Evolutionary conservation across 1,140 invertebrate genomes (phyloP), one percentile per base, ranked within the genome.

Genomic region (Drosophila malerkotliana): DNA sequence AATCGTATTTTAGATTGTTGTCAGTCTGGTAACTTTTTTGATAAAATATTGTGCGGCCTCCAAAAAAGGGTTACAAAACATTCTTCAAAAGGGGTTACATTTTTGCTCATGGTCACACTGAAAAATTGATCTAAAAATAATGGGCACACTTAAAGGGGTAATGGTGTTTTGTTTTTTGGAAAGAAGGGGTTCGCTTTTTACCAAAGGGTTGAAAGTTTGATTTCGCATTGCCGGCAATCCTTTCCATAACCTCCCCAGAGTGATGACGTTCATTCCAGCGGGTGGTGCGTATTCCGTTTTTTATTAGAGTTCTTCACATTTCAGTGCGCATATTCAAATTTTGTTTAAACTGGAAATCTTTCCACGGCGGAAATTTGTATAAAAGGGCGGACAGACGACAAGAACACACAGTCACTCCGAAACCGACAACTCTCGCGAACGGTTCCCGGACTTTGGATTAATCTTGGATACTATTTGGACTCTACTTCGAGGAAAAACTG

Each of bases 291-390:
- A 60, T 75, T 64, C 52, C 56, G 62, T 67, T 68, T 44, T 54
- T 51, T 63, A 45, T 58, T 53, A 37, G 21, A 21, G 44, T 56
- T 28, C 52, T 58, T 41, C 58, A 63, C 47, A 39, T 55, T 67
- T 56, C 73, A 68, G 51, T 85, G 82, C 82, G 82, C 82, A 85
- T 85, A 85, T 85, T 85, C 82, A 85, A 85, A 85, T 85, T 85
- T 77, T 9, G 14, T n/a, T 85, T 75, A 85, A 85, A 78, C 71
- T 74, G 81, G 68, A 80, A 85, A 41, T 18, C 32, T 39, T 85
- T 80, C 77, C 73, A 85, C 44, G 21, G 18, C 24, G 3, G n/a
- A 3, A n/a, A 24, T 66, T 59, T 41, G 49, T 85, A 87, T 85
- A 85, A 87, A 47, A 85, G 87, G 49, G 32, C 48, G 8, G 37